A percentile compares a stretch with the other conserved stretches of the same genome.
phyloP scores from a whole-genome alignment of 2,113 vertebrate genomes.

The Ifrita kowaldi region DNA sequence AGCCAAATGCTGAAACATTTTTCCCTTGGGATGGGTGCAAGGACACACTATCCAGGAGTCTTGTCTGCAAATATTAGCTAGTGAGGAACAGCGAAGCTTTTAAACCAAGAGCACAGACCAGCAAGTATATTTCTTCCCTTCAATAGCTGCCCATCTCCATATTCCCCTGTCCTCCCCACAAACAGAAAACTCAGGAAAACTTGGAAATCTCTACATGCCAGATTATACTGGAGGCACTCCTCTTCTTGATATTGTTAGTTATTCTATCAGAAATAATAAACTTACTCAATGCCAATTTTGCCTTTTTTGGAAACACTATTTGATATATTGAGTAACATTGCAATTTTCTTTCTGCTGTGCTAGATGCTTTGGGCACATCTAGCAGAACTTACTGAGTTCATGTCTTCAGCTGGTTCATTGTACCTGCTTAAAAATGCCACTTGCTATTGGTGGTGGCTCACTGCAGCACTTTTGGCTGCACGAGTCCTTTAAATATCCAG shows the following conservation, averaged over 20 bases:
- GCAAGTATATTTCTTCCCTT: not conserved
- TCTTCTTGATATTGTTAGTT: not conserved
- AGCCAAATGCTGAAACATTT: not conserved
- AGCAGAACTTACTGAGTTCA: not conserved
- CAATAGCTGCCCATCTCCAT: not conserved
- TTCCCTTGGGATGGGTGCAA: not conserved
- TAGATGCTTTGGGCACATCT: not conserved
- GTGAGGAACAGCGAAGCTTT: not conserved
- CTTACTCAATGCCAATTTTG: not conserved
- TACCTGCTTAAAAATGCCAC: not conserved
- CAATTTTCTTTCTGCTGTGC: not conserved
- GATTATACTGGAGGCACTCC: not conserved
- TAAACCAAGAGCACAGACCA: not conserved
- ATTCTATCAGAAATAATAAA: not conserved
- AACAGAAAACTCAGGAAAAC: not conserved
- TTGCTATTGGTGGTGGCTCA: not conserved
- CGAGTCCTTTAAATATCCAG: not conserved
- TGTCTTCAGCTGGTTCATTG: not conserved
- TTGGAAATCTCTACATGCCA: not conserved
- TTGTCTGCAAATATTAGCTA: not conserved
- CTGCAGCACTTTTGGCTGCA: not conserved
- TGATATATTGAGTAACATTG: not conserved
- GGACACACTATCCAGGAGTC: not conserved
- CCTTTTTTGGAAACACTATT: not conserved
- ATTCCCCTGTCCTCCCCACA: not conserved